These are phyloP conservation scores for Mastacembelus armatus DNA, from an alignment of 2,797 vertebrate genomes.

Conservation along the genomic window DNA sequence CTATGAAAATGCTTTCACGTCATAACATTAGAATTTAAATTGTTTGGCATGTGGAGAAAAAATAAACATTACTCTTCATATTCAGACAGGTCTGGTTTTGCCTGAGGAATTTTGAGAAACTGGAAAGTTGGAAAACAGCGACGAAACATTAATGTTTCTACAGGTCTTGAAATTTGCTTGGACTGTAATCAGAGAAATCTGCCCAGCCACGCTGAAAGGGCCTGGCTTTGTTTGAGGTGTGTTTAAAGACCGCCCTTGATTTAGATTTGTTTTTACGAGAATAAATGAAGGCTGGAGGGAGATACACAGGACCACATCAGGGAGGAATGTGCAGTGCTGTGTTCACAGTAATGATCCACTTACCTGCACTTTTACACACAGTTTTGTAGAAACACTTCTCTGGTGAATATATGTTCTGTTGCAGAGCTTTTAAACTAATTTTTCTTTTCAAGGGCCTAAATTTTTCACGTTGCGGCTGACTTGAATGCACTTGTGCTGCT, in stretches of 20 bases:
- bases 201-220: neutral
- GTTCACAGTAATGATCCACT: slow-evolving; percentile 40
- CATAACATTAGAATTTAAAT: slow-evolving; percentile 28
- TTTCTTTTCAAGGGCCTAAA: neutral
- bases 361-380: slow-evolving; percentile 6
- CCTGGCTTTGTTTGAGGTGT: too few species aligned
- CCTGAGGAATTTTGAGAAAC: slow-evolving; percentile 4
- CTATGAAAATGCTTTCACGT: slow-evolving; percentile 23
- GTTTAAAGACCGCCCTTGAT: neutral
- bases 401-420: neutral
- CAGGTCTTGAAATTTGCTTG: neutral
- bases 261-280: slow-evolving; percentile 11
- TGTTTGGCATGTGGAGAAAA: slow-evolving; percentile 2
- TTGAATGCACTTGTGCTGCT: slow-evolving; percentile 1
- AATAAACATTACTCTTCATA: slow-evolving; percentile 16
- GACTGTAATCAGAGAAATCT: neutral
- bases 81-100: slow-evolving; percentile 2
- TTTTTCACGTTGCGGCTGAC: neutral
- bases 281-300: slow-evolving; percentile 1
- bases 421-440: slow-evolving; percentile 1
- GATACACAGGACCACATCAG: slow-evolving; percentile 29
- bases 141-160: neutral
- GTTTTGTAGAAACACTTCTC: neutral
- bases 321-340: slow-evolving; percentile 35
- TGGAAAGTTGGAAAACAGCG: neutral